Evolutionary conservation across 2,113 vertebrate species (phyloP), one percentile per base, ranked within the genome.

Genomic region (Stigmatopora nigra): DNA sequence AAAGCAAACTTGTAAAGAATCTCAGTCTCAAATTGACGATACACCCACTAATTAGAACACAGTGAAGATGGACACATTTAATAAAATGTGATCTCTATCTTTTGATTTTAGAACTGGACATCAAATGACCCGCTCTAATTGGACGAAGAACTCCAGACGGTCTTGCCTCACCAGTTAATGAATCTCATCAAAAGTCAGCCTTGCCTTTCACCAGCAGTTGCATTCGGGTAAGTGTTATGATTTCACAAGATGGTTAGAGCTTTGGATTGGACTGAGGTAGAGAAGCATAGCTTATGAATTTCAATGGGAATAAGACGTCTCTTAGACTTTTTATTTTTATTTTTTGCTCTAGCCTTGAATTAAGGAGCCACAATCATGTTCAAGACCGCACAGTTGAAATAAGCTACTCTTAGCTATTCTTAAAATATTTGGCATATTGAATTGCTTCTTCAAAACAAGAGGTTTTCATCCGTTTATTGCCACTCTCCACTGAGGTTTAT

Each of bases 71-170:
- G 53, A 22, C 53, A 8, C 22, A 6, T 56, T 56, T 56, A 22
- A 56, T 56, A 8, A 56, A 56, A 56, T 31, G 3, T 14, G 20
- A 14, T 15, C 22, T 31, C 53, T 31, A 13, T 31, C 53, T 56
- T 31, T 53, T 7, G 25, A 22, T 13, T 56, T 56, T 56, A 31
- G 14, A 22, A 56, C 53, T 31, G 5, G 0, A 14, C 15, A 22
- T 56, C 53, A 56, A 56, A 56, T 56, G 53, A 31, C 53, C 22
- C 22, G 22, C 53, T 56, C 22, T 56, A 56, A 56, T 56, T 56
- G 53, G 53, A 16, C 53, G 5, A 31, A 20, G 51, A 10, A 13
- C 20, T 25, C 20, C 51, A 53, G 51, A 13, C 19, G 25, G 22
- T 31, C 53, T 22, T 31, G 22, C 53, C 14, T 56, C 15, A 22